Base-by-base conservation (phyloP, 2,888 invertebrate genomes). In the Agrotis puta region DNA sequence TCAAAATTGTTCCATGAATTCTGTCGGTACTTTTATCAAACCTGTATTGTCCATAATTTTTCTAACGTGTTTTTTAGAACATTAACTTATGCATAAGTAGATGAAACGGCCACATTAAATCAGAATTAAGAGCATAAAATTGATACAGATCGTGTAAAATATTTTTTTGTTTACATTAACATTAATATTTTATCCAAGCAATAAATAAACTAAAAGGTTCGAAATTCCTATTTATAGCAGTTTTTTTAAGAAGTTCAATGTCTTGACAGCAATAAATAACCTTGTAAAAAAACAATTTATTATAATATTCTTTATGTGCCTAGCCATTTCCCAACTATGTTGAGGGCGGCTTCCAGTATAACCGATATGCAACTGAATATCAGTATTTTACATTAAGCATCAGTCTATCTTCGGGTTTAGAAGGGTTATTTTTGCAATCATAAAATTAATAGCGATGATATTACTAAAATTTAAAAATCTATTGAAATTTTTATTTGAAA, bases 51-150 rank as follows among this genome's bases (percentile, higher is more conserved):
- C 18, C 22, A 58, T 33, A 39, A 11, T 24, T 48, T 54, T 51
- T 39, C 47, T 39, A 13, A 47, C 43, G 20, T 66, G 33, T 47
- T 1, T 39, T 65, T 76, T 45, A 7, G 16, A 58, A 27, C 24
- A 27, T 11, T 2, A 0, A 54, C 39, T 67, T n/a, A 0, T 39
- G 18, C 62, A 24, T 50, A 47, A 62, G 61, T 62, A 39, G 64
- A 58, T 64, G 51, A 20, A 22, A 70, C 20, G 18, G 24, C 13
- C 20, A 54, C 6, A 64, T 56, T 77, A 77, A 56, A 64, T 79
- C 62, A 57, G 77, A 61, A 77, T 81, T 81, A 64, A 13, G 45
- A 70, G 51, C 9, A 48, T 64, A 56, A 76, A 51, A 65, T 58
- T 61, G 67, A 63, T 59, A 74, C 57, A 54, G 64, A 74, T 65